Base-by-base conservation (phyloP, 2,113 vertebrate genomes). In the Galbula dea region DNA sequence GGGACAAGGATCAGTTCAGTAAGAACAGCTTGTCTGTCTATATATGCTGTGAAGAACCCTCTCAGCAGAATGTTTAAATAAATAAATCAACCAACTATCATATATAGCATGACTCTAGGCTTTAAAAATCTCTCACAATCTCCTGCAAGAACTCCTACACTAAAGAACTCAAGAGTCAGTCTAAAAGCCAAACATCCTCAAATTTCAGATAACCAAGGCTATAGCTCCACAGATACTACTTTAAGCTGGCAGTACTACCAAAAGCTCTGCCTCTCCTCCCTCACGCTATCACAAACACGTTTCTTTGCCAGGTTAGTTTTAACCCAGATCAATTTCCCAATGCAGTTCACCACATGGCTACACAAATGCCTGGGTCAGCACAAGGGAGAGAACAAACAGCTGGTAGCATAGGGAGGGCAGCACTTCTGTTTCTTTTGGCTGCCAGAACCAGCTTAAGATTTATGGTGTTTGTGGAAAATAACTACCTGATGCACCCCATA, bases 321-420 rank as follows among this genome's bases (percentile, higher is more conserved):
- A 91, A 51, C 90, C 68, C 82, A 13, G 92, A 59, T 96, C 95
- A 67, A 18, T 88, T 95, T 95, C 94, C 91, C 91, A 83, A 54
- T 3, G 74, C 71, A 91, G 84, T 68, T 95, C 94, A 43, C 48
- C 94, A 94, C 89, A 81, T 8, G 59, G 92, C 58, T 73, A 49
- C 54, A 46, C 87, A 12, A 94, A 83, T 0, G 66, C 82, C 94
- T 86, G 94, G 93, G 90, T 89, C 94, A 96, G 94, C 82, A 71
- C 82, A 88, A 36, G 71, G 78, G 67, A 94, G 46, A 90, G 93
- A 91, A 91, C 72, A 93, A 94, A 91, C 90, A 93, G 92, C 92
- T 91, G 90, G 89, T 1, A 85, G 90, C 11, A 2, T 7, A 94
- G 79, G 82, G 79, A 88, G 67, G 68, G 92, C 88, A 94, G 72